Base-by-base conservation (phyloP, 2,888 invertebrate genomes). In the Polymixis lichenea region DNA sequence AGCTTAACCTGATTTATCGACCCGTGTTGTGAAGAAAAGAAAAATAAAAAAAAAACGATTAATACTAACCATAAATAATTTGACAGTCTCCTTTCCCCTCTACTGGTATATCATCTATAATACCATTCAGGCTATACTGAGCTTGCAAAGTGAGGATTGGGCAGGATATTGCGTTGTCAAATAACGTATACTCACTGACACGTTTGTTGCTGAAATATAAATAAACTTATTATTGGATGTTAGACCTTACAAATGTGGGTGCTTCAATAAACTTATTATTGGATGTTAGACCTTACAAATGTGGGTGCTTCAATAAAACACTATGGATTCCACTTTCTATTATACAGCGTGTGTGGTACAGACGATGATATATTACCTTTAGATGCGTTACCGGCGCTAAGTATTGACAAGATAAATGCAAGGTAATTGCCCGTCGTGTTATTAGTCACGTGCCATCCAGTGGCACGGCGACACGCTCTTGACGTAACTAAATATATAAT, bases 81-180 rank as follows among this genome's bases (percentile, higher is more conserved):
- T 38, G 51, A 64, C 73, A 80, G 15, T 58, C 15, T 49, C 78
- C 80, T 51, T 74, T 73, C 32, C 78, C 80, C n/a, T 80, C 80
- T 8, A 80, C 43, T 38, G 78, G 74, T 28, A 38, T 2, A 15
- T 58, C 73, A 46, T 79, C 74, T 58, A 79, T 17, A 13, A 68
- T 58, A 1, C 78, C 78, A 38, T 79, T 80, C 17, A 80, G 46
- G 1, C 58, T 13, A 58, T 79, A 79, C 15, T 64, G 80, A 11
- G 62, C 62, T 53, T 46, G 46, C 17, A 79, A 25, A 6, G 67
- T 73, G 9, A 78, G 71, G 0, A 64, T 11, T 15, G 80, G 58
- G 5, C 80, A 78, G 32, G 56, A 22, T 58, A 78, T 15, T 9
- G 51, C 80, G 46, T 78, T 80, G 32, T 80, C 74, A 62, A 77